These are phyloP conservation scores for Drosophila pandora DNA, from an alignment of 1,140 invertebrate species.

Conservation along the genomic window DNA sequence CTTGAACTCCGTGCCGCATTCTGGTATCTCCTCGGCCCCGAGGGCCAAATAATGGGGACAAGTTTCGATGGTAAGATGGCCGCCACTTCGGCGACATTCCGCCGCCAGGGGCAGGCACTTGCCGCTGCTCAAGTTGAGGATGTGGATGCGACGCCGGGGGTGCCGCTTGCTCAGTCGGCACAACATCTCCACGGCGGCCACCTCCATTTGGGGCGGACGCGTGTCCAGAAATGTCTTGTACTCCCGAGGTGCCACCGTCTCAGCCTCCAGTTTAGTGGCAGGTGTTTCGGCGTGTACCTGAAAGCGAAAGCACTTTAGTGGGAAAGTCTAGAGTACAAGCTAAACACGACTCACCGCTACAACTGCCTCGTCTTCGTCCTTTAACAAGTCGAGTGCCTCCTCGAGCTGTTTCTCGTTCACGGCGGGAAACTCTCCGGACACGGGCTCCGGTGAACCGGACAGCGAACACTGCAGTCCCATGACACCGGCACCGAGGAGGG, in stretches of 20 bases:
- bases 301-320: conserved; percentile 60
- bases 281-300: conserved; percentile 88
- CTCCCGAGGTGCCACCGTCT: conserved; percentile 84
- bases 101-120: conserved; percentile 85
- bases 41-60: conserved; percentile 90
- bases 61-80: conserved; percentile 87
- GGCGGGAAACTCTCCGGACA: conserved; percentile 69
- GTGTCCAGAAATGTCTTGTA: conserved; percentile 88
- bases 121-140: conserved; percentile 89
- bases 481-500: conserved; percentile 87
- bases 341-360: conserved; percentile 56
- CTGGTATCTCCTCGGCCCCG: conserved; percentile 86
- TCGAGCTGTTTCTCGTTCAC: conserved; percentile 85
- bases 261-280: background rate
- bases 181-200: conserved; percentile 87
- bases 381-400: conserved; percentile 35
- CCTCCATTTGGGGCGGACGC: conserved; percentile 88
- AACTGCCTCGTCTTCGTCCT: conserved; percentile 38
- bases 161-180: conserved; percentile 85
- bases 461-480: conserved; percentile 91
- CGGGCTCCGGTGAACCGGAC: conserved; percentile 84
- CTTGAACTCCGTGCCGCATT: conserved; percentile 88
- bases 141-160: conserved; percentile 87
- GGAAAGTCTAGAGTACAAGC: background rate
- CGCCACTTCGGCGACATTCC: conserved; percentile 83